Base-by-base conservation (phyloP, 2,888 invertebrate genomes). In the Sylvicola fuscatus region DNA sequence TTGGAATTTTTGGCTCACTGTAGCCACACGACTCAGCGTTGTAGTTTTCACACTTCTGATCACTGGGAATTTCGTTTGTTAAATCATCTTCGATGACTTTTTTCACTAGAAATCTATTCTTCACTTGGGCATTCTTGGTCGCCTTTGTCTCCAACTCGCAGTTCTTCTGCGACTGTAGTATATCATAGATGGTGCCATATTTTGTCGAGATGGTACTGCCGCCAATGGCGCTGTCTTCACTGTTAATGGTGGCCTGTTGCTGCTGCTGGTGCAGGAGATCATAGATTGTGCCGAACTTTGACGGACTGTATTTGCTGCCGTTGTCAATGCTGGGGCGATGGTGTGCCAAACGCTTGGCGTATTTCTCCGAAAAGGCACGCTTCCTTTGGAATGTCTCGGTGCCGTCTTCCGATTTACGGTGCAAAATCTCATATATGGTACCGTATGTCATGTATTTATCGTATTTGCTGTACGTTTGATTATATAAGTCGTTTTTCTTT, bases 381-480 rank as follows among this genome's bases (percentile, higher is more conserved):
- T 56, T 58, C 7, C 56, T 49, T 37, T 58, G 56, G 42, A 55
- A 54, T 16, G 49, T 39, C 16, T 54, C 51, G n/a, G 29, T 29
- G 14, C 29, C 29, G 14, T 29, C 14, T 29, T n/a, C 29, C 5
- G 52, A 49, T 39, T 59, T 58, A 26, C 57, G 53, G 43, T 60
- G 58, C 28, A 58, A 39, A 42, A 59, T 59, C 44, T 59, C 59
- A 42, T 59, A 59, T 36, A 59, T 58, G 33, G 59, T 59, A 37
- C 59, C 59, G 40, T 58, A 58, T 17, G 58, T 59, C 58, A 58
- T 59, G 40, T 59, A 58, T 37, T 58, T 57, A 44, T 58, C 58
- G 41, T 58, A 59, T 37, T 56, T 56, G 38, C 55, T 54, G 43
- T 53, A 54, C 10, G 55, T 54, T 43, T 53, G 39, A 40, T 51